phyloP scores from a whole-genome alignment of 2,888 invertebrate genomes.

The Drosophila atripex region DNA sequence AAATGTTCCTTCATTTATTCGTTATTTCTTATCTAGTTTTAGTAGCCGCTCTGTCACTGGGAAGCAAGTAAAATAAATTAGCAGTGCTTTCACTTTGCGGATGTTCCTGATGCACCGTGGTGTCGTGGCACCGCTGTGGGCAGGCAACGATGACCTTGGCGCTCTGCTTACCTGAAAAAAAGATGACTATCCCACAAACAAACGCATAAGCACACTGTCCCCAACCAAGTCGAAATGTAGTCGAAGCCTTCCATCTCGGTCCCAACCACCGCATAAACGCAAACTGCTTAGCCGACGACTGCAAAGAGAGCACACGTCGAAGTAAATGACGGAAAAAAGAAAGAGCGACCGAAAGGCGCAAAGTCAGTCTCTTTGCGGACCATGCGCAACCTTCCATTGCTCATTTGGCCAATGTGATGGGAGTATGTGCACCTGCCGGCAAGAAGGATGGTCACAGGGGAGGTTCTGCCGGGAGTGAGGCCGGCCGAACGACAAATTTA shows the following conservation, averaged over 20 bases:
- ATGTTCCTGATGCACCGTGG: not conserved
- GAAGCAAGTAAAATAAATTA: not conserved
- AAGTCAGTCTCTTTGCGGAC: slow-evolving; percentile 33
- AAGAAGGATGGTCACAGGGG: not conserved
- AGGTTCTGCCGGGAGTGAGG: slow-evolving; percentile 4
- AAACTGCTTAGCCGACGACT: slow-evolving; percentile 45
- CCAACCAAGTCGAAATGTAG: not conserved
- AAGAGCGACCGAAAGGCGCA: not conserved
- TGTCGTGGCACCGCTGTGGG: not conserved
- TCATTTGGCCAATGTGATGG: slow-evolving; percentile 65
- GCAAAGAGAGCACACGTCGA: slow-evolving; percentile 9
- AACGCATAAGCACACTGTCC: not conserved
- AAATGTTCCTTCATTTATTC: not conserved
- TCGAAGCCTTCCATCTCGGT: not conserved
- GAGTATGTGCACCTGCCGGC: slow-evolving; percentile 35
- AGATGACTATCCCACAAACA: not conserved
- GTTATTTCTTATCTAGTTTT: not conserved
- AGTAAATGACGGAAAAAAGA: not conserved
- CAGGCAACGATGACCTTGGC: not conserved
- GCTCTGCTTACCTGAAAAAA: not conserved
- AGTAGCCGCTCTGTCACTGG: not conserved
- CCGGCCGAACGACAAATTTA: slow-evolving; percentile 41
- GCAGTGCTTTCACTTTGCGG: not conserved
- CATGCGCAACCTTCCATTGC: slow-evolving; percentile 71
- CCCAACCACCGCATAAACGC: not conserved